Base-by-base conservation (phyloP, 1,140 invertebrate genomes). In the Teleogryllus occipitalis region DNA sequence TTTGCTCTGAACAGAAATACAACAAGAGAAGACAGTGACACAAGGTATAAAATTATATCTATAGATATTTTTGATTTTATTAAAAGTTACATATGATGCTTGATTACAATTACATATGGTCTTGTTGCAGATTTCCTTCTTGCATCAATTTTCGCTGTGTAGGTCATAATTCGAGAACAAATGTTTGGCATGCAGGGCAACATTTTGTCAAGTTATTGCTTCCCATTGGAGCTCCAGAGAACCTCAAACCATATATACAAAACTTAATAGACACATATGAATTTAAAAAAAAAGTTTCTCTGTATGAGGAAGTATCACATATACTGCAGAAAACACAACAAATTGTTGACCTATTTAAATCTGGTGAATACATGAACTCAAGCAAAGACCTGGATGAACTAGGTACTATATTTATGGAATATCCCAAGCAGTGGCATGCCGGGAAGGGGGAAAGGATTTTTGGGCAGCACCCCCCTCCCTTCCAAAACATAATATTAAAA, bases 91-190 rank as follows among this genome's bases (percentile, higher is more conserved):
- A 39, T 39, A 39, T 2, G 27, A 65, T 65, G 54, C 18, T 54
- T 8, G 49, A 8, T 8, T 54, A 54, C 15, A 54, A 15, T 54
- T 54, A 8, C 8, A 3, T 65, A 65, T 14, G 10, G n/a, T 65
- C 0, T 65, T 65, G 10, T 65, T 65, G 10, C 54, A 65, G 54
- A 14, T 10, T 65, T 65, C 18, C 18, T 65, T n/a, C 46, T 10
- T 77, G 76, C 21, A 54, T 77, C 8, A 74, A 84, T 12, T 84
- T 84, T 4, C 80, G 79, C 8, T 89, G 88, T 82, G 39, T 81
- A n/a, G 85, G 86, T 46, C 84, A 85, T 80, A 88, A 88, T 82
- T 87, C 88, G 81, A 85, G 85, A 78, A 82, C 83, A 47, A 89
- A 89, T 80, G 84, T 87, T n/a, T 84, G 84, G 49, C 87, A 87